Base-by-base conservation (phyloP, 2,888 invertebrate genomes). In the Aphidoletes aphidimyza region DNA sequence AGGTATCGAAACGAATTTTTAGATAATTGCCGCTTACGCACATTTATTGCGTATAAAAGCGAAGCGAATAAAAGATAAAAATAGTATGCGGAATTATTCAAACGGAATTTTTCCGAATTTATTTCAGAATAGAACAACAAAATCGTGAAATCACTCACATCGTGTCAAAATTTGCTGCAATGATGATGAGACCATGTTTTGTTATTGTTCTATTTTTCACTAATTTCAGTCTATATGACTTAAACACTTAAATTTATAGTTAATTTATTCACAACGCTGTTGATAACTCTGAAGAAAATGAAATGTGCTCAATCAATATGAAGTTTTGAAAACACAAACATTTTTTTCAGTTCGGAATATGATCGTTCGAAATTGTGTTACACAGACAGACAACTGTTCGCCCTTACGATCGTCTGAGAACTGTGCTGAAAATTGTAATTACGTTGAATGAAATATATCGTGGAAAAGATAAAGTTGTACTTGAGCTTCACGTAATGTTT, bases 371-470 rank as follows among this genome's bases (percentile, higher is more conserved):
- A 69, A 69, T 69, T 30, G 54, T 22, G 14, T 69, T 69, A 14
- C 34, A 69, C 34, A 9, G 17, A 69, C 69, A 69, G 17, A 69
- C 69, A 69, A 69, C 69, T 69, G 69, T 30, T 69, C 34, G 30
- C 30, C 34, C 30, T 30, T 11, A 69, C 34, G 69, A 69, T 69
- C 69, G 17, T 30, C 69, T 69, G 69, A 69, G 30, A 69, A 69
- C 69, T 69, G 69, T 69, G 69, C 30, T 69, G 34, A 34, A 69
- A 69, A 30, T 30, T 34, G 14, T 30, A 14, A 69, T 69, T 69
- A 17, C 69, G 11, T 30, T 69, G n/a, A 26, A 69, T 69, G 0
- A 69, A 69, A 69, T 69, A 69, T 69, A n/a, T 69, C 69, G 2
- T 19, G 2, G 47, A 19, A n/a, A n/a, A n/a, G n/a, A n/a, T n/a